A percentile compares a stretch with the other conserved stretches of the same genome.
phyloP scores from a whole-genome alignment of 1,140 invertebrate genomes.

The Hydropsyche tenuis region DNA sequence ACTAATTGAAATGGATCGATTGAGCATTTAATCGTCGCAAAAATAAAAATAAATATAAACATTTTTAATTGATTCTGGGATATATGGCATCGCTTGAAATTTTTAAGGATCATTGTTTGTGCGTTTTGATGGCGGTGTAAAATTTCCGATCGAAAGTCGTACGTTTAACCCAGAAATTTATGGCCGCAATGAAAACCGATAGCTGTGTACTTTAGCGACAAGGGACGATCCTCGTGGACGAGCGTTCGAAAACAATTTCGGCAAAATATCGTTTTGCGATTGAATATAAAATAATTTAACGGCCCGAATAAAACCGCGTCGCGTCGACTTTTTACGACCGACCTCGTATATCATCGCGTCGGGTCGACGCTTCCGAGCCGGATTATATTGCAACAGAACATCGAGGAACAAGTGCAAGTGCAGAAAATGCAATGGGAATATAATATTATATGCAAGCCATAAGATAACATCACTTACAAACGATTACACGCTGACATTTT shows the following conservation, averaged over 20 bases:
- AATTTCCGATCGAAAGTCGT: neutral
- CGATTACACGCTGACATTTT: constrained; percentile 40
- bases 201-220: neutral
- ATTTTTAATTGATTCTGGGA: neutral
- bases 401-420: neutral
- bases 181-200: constrained; percentile 18
- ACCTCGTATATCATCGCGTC: neutral
- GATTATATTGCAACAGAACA: constrained; percentile 4
- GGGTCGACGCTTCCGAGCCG: neutral
- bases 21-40: too few relatives aligned
- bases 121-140: constrained; percentile 1
- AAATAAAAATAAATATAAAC: too few relatives aligned
- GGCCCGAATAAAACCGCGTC: constrained; percentile 5
- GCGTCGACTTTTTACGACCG: constrained; percentile 11
- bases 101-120: constrained; percentile 13
- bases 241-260: neutral
- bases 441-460: constrained; percentile 23
- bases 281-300: constrained; percentile 18
- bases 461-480: constrained; percentile 25
- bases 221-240: neutral
- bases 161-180: constrained; percentile 18
- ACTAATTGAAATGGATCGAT: too few relatives aligned
- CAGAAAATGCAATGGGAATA: neutral
- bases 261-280: constrained; percentile 9
- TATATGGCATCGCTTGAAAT: neutral